Percentiles rank a stretch among this genome's conserved stretches.
Evolutionary conservation across 1,140 invertebrate genomes (phyloP).

Genomic region (Lithobius niger): DNA sequence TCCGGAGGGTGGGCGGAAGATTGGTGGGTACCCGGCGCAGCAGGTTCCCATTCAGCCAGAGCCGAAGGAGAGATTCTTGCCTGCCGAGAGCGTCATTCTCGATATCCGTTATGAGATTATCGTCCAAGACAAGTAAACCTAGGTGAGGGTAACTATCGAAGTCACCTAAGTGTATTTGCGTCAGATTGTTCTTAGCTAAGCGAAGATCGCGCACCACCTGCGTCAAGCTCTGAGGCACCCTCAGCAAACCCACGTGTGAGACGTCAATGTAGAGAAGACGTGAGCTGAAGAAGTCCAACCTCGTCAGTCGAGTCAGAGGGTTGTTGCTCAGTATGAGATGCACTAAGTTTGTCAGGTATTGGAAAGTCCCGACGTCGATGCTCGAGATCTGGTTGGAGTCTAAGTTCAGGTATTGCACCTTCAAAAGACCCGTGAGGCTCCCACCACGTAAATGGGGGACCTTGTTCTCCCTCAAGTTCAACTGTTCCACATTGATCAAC

Average conservation of each 20-base stretch:
- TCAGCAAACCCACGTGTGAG: slow-evolving; percentile 57
- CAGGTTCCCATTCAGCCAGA: slow-evolving; percentile 62
- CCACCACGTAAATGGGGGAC: slow-evolving; percentile 40
- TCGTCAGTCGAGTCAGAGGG: slow-evolving; percentile 23
- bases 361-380: slow-evolving; percentile 53
- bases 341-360: slow-evolving; percentile 57
- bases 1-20: slow-evolving; percentile 45
- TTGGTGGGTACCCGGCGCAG: slow-evolving; percentile 49
- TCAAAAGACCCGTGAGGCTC: slow-evolving; percentile 36
- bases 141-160: slow-evolving; percentile 76
- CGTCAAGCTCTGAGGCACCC: slow-evolving; percentile 68
- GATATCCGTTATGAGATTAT: slow-evolving; percentile 56
- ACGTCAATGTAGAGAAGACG: slow-evolving; percentile 65
- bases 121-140: slow-evolving; percentile 61
- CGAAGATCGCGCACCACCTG: slow-evolving; percentile 65
- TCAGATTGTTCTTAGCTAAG: slow-evolving; percentile 58
- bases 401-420: slow-evolving; percentile 60
- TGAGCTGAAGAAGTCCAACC: slow-evolving; percentile 43
- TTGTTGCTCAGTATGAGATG: slow-evolving; percentile 46
- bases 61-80: slow-evolving; percentile 56
- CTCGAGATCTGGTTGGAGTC: slow-evolving; percentile 57
- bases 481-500: slow-evolving; percentile 45
- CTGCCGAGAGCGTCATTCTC: slow-evolving; percentile 76
- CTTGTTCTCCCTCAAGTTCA: slow-evolving; percentile 55
- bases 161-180: slow-evolving; percentile 60